These are phyloP conservation scores for Idaea aversata DNA, from an alignment of 2,888 invertebrate species.

Conservation along the genomic window DNA sequence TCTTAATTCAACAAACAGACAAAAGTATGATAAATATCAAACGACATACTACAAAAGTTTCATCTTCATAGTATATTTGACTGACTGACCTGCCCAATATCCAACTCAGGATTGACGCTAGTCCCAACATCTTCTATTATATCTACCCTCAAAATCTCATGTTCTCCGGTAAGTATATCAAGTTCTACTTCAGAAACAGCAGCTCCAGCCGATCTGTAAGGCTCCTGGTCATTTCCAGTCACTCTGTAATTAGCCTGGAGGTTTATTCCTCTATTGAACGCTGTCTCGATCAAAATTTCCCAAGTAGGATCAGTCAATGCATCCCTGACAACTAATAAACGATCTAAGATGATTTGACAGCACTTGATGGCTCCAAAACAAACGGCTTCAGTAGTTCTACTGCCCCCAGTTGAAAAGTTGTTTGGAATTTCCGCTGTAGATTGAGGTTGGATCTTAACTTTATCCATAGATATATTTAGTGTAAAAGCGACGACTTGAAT, in stretches of 20 bases:
- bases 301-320: constrained; percentile 69
- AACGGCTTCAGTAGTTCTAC: constrained; percentile 59
- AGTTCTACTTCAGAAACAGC: constrained; percentile 84
- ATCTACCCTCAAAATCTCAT: constrained; percentile 82
- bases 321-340: constrained; percentile 66
- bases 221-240: constrained; percentile 45
- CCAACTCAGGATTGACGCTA: constrained; percentile 83
- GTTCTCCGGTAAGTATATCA: constrained; percentile 87
- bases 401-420: constrained; percentile 82
- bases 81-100: constrained; percentile 82
- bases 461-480: constrained; percentile 82
- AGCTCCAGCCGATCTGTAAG: constrained; percentile 75
- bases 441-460: constrained; percentile 83
- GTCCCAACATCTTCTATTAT: constrained; percentile 84
- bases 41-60: neutral
- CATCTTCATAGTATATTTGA: neutral
- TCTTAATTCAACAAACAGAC: neutral
- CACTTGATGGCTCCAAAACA: constrained; percentile 61
- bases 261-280: constrained; percentile 58
- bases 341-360: constrained; percentile 73
- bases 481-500: constrained; percentile 84
- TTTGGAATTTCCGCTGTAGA: constrained; percentile 83
- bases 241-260: constrained; percentile 56
- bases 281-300: constrained; percentile 73
- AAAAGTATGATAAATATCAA: neutral